phyloP scores from a whole-genome alignment of 2,113 vertebrate genomes.

The Semnornis frantzii region DNA sequence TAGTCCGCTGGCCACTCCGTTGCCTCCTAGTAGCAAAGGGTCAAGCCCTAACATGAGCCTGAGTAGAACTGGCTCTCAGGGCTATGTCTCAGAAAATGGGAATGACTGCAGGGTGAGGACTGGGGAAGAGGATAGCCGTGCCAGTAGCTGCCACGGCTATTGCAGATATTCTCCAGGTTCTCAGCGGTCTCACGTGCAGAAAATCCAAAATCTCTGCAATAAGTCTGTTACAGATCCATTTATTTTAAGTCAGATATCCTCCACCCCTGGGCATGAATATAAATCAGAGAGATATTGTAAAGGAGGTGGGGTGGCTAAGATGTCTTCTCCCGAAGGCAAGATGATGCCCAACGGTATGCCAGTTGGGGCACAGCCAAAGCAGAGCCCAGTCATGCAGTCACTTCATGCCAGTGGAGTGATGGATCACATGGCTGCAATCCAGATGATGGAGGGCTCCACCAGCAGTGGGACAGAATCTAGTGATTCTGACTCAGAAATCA shows the following conservation, averaged over 20 bases:
- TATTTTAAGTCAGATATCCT: constrained; percentile 79
- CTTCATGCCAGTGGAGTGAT: constrained; percentile 1
- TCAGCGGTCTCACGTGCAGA: constrained; percentile 68
- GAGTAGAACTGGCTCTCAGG: constrained; percentile 75
- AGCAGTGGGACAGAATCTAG: constrained; percentile 92
- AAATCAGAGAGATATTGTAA: constrained; percentile 68
- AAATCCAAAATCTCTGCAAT: constrained; percentile 66
- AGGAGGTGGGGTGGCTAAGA: constrained; percentile 54
- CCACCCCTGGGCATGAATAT: constrained; percentile 52
- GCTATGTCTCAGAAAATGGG: constrained; percentile 83
- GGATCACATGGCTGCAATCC: constrained; percentile 74
- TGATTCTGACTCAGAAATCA: constrained; percentile 86
- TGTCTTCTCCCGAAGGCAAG: constrained; percentile 78
- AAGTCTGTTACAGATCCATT: constrained; percentile 84
- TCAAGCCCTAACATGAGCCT: constrained; percentile 77
- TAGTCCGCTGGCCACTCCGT: constrained; percentile 73
- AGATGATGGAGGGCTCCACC: constrained; percentile 84
- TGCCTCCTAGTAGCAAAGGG: constrained; percentile 76
- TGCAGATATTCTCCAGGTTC: constrained; percentile 73
- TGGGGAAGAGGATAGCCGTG: constrained; percentile 58
- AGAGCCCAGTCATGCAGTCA: constrained; percentile 49
- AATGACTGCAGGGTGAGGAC: constrained; percentile 43
- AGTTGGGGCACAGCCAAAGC: constrained; percentile 61
- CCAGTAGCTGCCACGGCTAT: constrained; percentile 11
- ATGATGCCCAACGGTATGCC: constrained; percentile 83